A percentile compares a stretch with the other conserved stretches of the same genome.
Evolutionary conservation across 2,113 vertebrate species (phyloP).

Genomic region (Dromiciops gliroides): DNA sequence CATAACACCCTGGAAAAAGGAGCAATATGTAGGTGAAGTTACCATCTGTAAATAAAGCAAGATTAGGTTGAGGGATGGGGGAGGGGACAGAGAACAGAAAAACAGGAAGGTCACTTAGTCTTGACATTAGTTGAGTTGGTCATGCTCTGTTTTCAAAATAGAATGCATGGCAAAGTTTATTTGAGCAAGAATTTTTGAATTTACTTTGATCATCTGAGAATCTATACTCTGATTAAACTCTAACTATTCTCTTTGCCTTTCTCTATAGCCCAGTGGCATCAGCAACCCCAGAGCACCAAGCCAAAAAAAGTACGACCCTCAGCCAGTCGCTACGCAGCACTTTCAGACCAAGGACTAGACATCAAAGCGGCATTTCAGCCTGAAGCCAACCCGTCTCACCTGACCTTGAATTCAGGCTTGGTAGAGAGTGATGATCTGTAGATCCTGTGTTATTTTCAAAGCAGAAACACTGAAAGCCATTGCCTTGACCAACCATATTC

Average conservation of each 20-base stretch:
- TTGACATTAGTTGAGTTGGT: neutral
- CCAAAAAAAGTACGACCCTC: constrained; percentile 97
- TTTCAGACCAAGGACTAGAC: constrained; percentile 97
- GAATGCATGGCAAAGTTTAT: neutral
- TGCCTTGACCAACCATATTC: constrained; percentile 82
- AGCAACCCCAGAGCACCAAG: constrained; percentile 91
- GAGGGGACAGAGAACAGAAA: neutral
- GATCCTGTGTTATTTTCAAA: constrained; percentile 67
- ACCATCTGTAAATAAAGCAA: neutral
- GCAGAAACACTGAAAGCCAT: constrained; percentile 81
- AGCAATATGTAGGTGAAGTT: neutral
- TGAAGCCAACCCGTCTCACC: constrained; percentile 91
- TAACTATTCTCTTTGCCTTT: neutral
- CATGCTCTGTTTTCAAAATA: neutral
- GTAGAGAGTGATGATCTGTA: constrained; percentile 99
- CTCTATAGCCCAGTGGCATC: constrained; percentile 95
- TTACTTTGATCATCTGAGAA: neutral
- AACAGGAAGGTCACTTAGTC: neutral
- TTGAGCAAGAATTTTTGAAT: constrained; percentile 1
- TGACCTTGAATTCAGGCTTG: constrained; percentile 86
- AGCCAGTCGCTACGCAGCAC: constrained; percentile 95
- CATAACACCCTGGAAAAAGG: neutral
- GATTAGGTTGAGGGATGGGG: neutral
- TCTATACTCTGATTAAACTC: neutral
- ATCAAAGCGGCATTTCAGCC: constrained; percentile 99